These are phyloP conservation scores for Pipistrellus pygmaeus DNA, from an alignment of 2,797 vertebrate species.

Conservation along the genomic window DNA sequence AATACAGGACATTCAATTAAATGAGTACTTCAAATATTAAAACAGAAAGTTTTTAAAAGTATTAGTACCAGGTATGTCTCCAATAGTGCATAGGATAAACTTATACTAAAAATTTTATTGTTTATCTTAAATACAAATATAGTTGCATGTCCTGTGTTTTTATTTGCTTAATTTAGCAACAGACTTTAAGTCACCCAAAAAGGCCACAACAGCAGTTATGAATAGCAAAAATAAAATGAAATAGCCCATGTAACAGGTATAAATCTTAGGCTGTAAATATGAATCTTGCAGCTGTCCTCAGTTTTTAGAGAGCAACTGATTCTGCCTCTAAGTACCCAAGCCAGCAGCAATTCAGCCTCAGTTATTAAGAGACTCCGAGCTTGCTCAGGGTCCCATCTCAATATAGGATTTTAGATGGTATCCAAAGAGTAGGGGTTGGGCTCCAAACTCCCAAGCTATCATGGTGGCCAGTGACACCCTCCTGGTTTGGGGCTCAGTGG, in stretches of 20 bases:
- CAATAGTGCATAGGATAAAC: neutral
- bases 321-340: neutral
- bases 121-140: slow-evolving; percentile 47
- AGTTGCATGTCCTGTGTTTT: neutral
- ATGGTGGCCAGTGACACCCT: too few species aligned
- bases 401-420: neutral
- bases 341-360: neutral
- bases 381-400: neutral
- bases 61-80: neutral
- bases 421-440: neutral
- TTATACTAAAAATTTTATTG: neutral
- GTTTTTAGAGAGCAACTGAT: slow-evolving; percentile 17
- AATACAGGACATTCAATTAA: neutral
- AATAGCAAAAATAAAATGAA: slow-evolving; percentile 27
- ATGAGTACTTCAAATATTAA: slow-evolving; percentile 28
- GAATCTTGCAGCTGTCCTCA: neutral
- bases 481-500: neutral
- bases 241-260: neutral
- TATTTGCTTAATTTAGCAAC: slow-evolving; percentile 27
- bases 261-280: neutral
- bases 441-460: neutral
- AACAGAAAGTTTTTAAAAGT: neutral
- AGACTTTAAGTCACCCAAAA: neutral
- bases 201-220: neutral
- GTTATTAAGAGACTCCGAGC: neutral